These are phyloP conservation scores for Augochlorella aurata DNA, from an alignment of 2,888 invertebrate species.

Conservation along the genomic window DNA sequence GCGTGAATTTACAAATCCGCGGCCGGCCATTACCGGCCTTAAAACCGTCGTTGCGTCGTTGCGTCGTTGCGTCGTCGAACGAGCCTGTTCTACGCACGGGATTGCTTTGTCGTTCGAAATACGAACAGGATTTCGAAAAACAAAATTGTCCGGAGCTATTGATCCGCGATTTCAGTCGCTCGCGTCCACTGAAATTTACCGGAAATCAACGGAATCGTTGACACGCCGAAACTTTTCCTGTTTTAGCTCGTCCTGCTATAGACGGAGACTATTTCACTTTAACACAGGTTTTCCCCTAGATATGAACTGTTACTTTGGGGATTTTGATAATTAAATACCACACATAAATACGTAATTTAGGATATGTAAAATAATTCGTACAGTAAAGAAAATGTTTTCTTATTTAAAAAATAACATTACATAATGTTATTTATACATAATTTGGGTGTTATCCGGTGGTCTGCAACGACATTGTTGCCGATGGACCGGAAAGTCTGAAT, in stretches of 20 bases:
- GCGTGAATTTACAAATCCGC: constrained; percentile 64
- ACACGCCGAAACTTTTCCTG: not conserved
- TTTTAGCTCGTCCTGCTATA: not conserved
- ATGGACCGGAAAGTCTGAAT: not conserved
- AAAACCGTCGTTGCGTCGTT: constrained; percentile 43
- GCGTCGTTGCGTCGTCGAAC: no score
- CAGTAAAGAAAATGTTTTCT: no score
- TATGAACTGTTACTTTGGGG: no score
- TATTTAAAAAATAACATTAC: no score
- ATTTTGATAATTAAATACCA: no score
- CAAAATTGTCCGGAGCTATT: not conserved
- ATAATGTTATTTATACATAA: no score
- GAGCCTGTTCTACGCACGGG: not conserved
- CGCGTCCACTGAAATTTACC: not conserved
- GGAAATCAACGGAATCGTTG: not conserved
- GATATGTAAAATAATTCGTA: no score
- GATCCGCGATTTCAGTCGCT: not conserved
- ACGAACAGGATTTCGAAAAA: constrained; percentile 24
- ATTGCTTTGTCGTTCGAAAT: constrained; percentile 25
- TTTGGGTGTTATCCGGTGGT: not conserved
- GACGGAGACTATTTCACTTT: not conserved
- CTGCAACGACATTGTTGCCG: not conserved
- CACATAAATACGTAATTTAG: no score
- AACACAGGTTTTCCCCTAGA: no score
- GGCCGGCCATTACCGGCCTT: constrained; percentile 51